Conservation (phyloP, 2,113 vertebrate species). For the Actenoides hombroni region DNA sequence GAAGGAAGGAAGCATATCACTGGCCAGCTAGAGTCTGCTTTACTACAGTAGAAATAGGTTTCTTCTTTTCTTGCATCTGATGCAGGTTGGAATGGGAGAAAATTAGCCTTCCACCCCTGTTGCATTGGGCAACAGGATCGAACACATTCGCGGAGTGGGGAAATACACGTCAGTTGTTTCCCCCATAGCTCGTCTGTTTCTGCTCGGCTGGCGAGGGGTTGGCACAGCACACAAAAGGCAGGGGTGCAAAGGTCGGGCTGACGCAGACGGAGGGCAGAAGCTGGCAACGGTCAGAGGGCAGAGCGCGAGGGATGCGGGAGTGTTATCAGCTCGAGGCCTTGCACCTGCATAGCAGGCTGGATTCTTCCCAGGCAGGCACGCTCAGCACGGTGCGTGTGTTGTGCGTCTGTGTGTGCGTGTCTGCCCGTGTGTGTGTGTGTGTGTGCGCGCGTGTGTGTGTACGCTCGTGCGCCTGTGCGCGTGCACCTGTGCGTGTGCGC, state of each 20-base stretch:
- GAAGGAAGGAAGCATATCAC: background rate
- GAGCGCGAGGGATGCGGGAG: background rate
- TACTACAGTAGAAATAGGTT: background rate
- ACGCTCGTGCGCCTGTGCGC: background rate
- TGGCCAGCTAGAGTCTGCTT: background rate
- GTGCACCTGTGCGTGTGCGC: background rate
- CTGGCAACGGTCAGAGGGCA: background rate
- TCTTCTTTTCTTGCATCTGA: background rate
- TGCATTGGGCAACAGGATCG: background rate
- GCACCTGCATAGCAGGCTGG: rapidly evolving
- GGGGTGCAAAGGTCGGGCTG: background rate
- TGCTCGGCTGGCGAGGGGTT: rapidly evolving
- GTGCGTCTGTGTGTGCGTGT: background rate
- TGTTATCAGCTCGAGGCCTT: background rate
- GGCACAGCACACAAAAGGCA: background rate
- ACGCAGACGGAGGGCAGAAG: background rate
- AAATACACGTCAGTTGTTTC: background rate
- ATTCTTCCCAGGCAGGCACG: background rate
- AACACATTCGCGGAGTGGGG: background rate
- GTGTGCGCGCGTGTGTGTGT: too few species aligned
- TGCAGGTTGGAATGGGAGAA: background rate
- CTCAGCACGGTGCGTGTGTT: too few species aligned
- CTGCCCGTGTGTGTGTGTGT: too few species aligned
- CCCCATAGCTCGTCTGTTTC: background rate
- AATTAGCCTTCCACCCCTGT: background rate